Evolutionary conservation across 2,797 vertebrate species (phyloP).

Genomic region (Rallus crepitans): DNA sequence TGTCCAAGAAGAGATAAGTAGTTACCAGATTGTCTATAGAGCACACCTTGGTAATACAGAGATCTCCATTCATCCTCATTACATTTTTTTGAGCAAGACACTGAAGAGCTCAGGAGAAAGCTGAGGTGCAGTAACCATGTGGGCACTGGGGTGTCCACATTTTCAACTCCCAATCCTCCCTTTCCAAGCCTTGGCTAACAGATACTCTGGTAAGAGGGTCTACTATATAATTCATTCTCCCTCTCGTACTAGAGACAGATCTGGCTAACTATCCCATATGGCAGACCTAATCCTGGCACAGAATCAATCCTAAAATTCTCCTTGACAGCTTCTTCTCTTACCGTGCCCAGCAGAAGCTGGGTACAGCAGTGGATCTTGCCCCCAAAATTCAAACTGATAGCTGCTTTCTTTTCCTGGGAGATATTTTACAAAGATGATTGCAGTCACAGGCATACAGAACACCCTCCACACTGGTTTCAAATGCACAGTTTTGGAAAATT

Average conservation of each 20-base stretch:
- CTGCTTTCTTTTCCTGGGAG: neutral
- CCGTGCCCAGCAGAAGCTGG: neutral
- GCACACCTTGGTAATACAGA: neutral
- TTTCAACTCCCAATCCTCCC: neutral
- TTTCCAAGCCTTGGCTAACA: neutral
- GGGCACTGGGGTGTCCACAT: neutral
- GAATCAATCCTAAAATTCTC: slow-evolving; percentile 10
- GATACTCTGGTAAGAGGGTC: neutral
- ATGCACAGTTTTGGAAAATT: slow-evolving; percentile 50
- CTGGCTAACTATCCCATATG: neutral
- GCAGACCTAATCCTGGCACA: neutral
- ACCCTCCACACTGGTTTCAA: slow-evolving; percentile 9
- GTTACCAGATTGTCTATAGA: neutral
- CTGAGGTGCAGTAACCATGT: accelerated
- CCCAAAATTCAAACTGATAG: neutral
- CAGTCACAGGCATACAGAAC: neutral
- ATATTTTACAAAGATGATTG: neutral
- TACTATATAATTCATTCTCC: neutral
- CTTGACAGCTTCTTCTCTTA: neutral
- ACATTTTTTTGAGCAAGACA: neutral
- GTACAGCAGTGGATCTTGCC: neutral
- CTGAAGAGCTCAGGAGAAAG: neutral
- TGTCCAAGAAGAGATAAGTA: neutral
- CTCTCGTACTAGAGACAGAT: neutral
- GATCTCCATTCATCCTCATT: neutral